These are phyloP conservation scores for Noctua fimbriata DNA, from an alignment of 2,888 invertebrate species.

Conservation along the genomic window DNA sequence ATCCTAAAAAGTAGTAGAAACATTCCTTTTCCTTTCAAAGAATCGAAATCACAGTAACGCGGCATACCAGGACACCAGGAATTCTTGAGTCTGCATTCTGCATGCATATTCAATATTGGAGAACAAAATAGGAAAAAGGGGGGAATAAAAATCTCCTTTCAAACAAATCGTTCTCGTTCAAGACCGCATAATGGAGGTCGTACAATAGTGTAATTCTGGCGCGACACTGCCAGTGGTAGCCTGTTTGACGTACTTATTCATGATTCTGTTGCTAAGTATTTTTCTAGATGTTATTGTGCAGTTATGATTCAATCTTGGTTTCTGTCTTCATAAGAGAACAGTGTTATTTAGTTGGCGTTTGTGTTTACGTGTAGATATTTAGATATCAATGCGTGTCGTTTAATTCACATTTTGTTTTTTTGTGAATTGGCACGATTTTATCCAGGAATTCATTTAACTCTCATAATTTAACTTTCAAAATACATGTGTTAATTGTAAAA, in stretches of 20 bases:
- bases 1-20: constrained; percentile 53
- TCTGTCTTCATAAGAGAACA: background rate
- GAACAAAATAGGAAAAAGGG: constrained; percentile 54
- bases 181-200: constrained; percentile 57
- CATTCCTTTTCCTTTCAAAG: constrained; percentile 57
- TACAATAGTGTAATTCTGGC: constrained; percentile 63
- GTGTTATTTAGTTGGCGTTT: background rate
- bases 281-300: constrained; percentile 17
- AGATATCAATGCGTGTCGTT: background rate
- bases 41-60: constrained; percentile 51
- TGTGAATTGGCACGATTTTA: fast-evolving
- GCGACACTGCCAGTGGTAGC: constrained; percentile 39
- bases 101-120: constrained; percentile 65
- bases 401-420: background rate
- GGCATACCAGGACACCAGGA: constrained; percentile 50
- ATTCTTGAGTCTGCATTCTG: constrained; percentile 52
- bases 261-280: constrained; percentile 43
- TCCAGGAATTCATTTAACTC: background rate
- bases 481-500: background rate
- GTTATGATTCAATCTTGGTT: constrained; percentile 32
- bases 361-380: background rate
- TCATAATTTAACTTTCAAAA: no score
- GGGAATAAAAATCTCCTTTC: constrained; percentile 65
- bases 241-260: constrained; percentile 50
- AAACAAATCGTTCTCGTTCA: constrained; percentile 67